Conservation (phyloP, 2,113 vertebrate genomes). For the Melierax canorus region DNA sequence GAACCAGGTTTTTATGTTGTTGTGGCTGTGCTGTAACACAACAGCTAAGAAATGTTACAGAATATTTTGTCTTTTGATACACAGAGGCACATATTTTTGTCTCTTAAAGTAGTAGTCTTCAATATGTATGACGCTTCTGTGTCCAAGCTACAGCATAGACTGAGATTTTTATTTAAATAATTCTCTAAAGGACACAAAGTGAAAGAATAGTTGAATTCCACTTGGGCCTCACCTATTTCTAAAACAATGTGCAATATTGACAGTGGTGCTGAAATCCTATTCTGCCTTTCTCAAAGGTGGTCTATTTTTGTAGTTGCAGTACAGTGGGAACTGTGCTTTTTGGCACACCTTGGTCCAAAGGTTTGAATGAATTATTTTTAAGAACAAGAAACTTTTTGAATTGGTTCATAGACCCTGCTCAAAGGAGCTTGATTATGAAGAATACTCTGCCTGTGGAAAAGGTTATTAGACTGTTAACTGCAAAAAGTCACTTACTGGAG, state of each 20-base stretch:
- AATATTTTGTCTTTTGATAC: neutral
- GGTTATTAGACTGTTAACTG: neutral
- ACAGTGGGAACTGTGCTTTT: neutral
- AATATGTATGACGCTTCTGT: neutral
- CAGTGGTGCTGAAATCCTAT: neutral
- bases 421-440: neutral
- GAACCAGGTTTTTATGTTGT: neutral
- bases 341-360: neutral
- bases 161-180: neutral
- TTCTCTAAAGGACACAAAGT: neutral
- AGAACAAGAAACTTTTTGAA: neutral
- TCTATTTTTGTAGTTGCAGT: neutral
- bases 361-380: neutral
- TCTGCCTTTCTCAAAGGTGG: neutral
- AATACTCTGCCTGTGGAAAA: neutral
- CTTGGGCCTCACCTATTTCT: neutral
- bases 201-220: neutral
- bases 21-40: neutral
- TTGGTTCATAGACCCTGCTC: neutral
- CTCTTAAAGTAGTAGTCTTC: neutral
- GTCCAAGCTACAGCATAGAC: neutral
- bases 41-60: neutral
- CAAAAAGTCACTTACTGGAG: neutral
- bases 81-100: neutral
- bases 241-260: neutral